Percentiles rank a stretch among this genome's conserved stretches.
Conservation (phyloP, 1,140 invertebrate genomes). For the Alviniconcha marisindica region DNA sequence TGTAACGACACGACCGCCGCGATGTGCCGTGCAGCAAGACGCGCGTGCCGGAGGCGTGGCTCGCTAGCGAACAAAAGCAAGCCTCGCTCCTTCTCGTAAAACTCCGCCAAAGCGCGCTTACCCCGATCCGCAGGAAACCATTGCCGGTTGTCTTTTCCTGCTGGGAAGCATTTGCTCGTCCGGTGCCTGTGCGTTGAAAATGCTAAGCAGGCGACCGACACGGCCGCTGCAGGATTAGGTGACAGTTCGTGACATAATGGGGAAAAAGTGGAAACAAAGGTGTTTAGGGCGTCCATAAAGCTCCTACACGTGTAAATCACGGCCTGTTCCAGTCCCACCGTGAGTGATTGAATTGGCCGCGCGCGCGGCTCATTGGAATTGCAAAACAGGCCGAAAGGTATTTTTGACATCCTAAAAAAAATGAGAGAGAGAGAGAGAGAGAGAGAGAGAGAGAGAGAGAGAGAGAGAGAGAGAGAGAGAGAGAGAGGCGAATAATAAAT, state of each 20-base stretch:
- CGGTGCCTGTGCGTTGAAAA: not conserved
- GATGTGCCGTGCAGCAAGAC: not conserved
- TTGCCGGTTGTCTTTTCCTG: constrained; percentile 22
- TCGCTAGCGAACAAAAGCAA: not conserved
- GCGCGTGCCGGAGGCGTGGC: not conserved
- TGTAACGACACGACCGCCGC: not conserved
- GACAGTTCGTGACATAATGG: not conserved
- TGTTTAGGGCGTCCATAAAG: not conserved
- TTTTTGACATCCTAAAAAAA: no score
- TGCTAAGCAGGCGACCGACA: no score
- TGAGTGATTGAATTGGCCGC: constrained; percentile 20
- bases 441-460: no score
- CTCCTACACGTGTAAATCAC: constrained; percentile 3
- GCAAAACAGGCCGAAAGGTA: not conserved
- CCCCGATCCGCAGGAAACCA: not conserved
- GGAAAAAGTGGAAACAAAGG: not conserved
- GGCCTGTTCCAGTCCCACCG: not conserved
- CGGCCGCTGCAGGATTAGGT: no score
- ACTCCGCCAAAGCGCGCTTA: not conserved
- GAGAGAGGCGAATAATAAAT: constrained; percentile 6
- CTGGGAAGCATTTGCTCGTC: not conserved
- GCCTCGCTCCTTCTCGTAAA: not conserved
- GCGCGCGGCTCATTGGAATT: not conserved
- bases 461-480: no score
- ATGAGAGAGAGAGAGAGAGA: no score